Evolutionary conservation across 2,797 vertebrate species (phyloP).

Genomic region (Lophius americanus): DNA sequence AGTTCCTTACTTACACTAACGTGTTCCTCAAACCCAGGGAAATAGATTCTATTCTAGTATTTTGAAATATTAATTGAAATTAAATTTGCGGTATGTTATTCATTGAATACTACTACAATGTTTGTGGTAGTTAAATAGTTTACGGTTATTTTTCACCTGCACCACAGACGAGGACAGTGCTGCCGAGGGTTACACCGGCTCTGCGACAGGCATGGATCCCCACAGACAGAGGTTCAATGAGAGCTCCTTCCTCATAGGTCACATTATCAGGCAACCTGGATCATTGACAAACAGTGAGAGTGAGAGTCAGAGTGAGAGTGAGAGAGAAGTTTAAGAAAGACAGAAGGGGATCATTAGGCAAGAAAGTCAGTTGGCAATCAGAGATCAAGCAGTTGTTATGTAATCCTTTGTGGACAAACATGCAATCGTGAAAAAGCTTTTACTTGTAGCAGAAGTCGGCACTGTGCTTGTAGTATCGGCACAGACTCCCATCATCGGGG

Average conservation of each 20-base stretch:
- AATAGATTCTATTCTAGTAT: neutral
- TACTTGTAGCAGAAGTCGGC: slow-evolving; percentile 97
- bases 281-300: neutral
- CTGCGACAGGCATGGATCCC: slow-evolving; percentile 94
- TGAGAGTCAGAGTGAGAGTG: neutral
- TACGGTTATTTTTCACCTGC: slow-evolving; percentile 81
- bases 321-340: neutral
- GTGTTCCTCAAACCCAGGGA: neutral
- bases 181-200: slow-evolving; percentile 89
- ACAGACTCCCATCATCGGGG: slow-evolving; percentile 93
- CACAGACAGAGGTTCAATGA: slow-evolving; percentile 95
- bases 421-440: slow-evolving; percentile 16
- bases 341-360: neutral
- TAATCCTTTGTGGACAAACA: slow-evolving; percentile 12
- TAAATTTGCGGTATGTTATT: neutral
- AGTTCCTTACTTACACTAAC: slow-evolving; percentile 6
- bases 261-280: slow-evolving; percentile 92
- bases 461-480: slow-evolving; percentile 91
- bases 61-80: neutral
- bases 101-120: neutral
- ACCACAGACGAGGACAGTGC: slow-evolving; percentile 90
- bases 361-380: neutral
- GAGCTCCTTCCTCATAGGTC: slow-evolving; percentile 95
- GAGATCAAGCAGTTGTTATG: slow-evolving; percentile 17
- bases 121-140: neutral